Evolutionary conservation across 2,113 vertebrate species (phyloP).

Genomic region (Cryptotis parvus): DNA sequence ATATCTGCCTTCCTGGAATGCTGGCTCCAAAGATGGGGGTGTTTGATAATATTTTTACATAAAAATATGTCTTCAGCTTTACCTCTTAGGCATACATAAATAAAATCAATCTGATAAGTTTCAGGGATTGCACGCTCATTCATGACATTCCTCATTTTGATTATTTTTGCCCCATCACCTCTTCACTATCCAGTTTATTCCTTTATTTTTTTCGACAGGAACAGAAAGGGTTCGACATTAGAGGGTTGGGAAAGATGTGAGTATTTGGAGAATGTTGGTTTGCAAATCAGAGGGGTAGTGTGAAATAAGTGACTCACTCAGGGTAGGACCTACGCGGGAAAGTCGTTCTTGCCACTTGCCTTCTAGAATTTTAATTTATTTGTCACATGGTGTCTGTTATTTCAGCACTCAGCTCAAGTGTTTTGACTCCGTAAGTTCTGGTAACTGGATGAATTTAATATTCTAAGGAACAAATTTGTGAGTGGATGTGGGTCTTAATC

Average conservation of each 20-base stretch:
- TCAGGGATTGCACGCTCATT: neutral
- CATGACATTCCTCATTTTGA: neutral
- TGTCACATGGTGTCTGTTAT: neutral
- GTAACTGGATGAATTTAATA: neutral
- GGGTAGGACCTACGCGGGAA: neutral
- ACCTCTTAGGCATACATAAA: neutral
- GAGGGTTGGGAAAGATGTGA: neutral
- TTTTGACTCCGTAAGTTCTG: neutral
- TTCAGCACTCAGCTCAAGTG: neutral
- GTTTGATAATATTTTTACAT: conserved; percentile 2
- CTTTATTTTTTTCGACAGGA: neutral
- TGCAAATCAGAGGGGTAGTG: neutral
- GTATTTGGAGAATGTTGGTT: conserved; percentile 8
- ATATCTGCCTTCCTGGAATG: conserved; percentile 58
- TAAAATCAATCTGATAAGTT: neutral
- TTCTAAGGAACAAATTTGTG: neutral
- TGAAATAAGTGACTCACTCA: conserved; percentile 31
- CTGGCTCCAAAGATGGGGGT: neutral
- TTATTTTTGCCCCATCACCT: neutral
- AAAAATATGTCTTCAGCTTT: conserved; percentile 14
- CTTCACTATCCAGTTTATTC: neutral
- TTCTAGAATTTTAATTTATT: conserved; percentile 38
- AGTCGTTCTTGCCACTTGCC: conserved; percentile 33
- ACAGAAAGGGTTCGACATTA: neutral
- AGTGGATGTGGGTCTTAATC: conserved; percentile 24